A percentile compares a stretch with the other conserved stretches of the same genome.
phyloP scores from a whole-genome alignment of 2,888 invertebrate genomes.

The Harpalus rubripes region DNA sequence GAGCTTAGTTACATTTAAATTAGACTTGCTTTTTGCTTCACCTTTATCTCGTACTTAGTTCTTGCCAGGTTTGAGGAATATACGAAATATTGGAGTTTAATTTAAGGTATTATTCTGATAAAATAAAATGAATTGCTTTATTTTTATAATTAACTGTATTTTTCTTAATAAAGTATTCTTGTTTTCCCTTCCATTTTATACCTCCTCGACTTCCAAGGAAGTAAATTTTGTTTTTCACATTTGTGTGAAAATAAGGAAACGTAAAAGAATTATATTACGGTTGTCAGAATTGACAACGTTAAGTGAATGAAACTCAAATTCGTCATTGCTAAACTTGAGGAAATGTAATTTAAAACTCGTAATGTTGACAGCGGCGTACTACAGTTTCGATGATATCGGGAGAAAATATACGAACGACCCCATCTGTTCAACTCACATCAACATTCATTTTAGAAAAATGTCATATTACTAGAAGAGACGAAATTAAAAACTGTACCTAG shows the following conservation, averaged over 20 bases:
- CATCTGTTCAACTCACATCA: not conserved
- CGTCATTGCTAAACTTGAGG: slow-evolving; percentile 61
- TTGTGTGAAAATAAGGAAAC: slow-evolving; percentile 12
- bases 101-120: not conserved
- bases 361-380: slow-evolving; percentile 35
- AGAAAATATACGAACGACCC: not conserved
- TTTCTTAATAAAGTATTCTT: not conserved
- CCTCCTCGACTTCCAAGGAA: not conserved
- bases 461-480: not conserved
- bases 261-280: slow-evolving; percentile 24
- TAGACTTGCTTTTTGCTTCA: slow-evolving; percentile 11
- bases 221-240: not conserved
- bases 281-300: slow-evolving; percentile 53
- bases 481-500: not conserved
- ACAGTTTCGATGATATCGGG: slow-evolving; percentile 1
- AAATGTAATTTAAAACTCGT: slow-evolving; percentile 65
- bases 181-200: not conserved
- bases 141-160: not conserved
- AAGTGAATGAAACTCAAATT: slow-evolving; percentile 65
- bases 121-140: slow-evolving; percentile 7
- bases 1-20: slow-evolving; percentile 55
- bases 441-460: not conserved
- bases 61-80: slow-evolving; percentile 7
- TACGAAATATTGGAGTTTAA: not conserved
- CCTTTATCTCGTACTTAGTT: slow-evolving; percentile 8